Evolutionary conservation across 2,888 invertebrate species (phyloP).

Genomic region (Rhopalosiphum nymphaeae): DNA sequence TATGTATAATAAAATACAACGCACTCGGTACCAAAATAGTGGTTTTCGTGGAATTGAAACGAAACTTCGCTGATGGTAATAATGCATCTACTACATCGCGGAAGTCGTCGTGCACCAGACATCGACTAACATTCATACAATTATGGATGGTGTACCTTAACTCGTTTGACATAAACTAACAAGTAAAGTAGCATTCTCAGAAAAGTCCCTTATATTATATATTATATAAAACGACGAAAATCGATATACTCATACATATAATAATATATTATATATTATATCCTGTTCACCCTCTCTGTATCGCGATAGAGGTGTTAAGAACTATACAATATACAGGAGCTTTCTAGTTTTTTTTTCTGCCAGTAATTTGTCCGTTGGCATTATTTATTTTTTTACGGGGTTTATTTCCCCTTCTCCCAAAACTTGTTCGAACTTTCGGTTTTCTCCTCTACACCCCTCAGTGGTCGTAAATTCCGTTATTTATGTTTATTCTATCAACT

Average conservation of each 20-base stretch:
- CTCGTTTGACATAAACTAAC: not conserved
- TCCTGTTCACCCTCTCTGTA: not conserved
- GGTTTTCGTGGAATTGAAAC: not conserved
- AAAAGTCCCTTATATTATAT: not conserved
- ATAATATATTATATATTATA: not conserved
- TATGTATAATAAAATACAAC: not conserved
- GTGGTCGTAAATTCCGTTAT: conserved; percentile 62
- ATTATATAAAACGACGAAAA: not conserved
- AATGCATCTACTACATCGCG: not conserved
- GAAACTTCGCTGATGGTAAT: not conserved
- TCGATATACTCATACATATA: not conserved
- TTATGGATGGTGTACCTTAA: not conserved
- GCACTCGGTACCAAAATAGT: not conserved
- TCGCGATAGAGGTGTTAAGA: conserved; percentile 51
- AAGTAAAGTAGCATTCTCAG: not conserved
- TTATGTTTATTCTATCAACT: conserved; percentile 65
- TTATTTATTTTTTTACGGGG: conserved; percentile 57
- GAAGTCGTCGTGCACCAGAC: not conserved
- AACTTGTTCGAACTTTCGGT: conserved; percentile 57
- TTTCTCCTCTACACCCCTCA: conserved; percentile 10
- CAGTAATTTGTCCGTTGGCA: conserved; percentile 50
- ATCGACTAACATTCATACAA: not conserved
- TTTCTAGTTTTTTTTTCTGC: not conserved
- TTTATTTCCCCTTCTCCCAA: not conserved
- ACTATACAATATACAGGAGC: not conserved